A percentile compares a stretch with the other conserved stretches of the same genome.
phyloP scores from a whole-genome alignment of 2,888 invertebrate species.

The Cabera pusaria region DNA sequence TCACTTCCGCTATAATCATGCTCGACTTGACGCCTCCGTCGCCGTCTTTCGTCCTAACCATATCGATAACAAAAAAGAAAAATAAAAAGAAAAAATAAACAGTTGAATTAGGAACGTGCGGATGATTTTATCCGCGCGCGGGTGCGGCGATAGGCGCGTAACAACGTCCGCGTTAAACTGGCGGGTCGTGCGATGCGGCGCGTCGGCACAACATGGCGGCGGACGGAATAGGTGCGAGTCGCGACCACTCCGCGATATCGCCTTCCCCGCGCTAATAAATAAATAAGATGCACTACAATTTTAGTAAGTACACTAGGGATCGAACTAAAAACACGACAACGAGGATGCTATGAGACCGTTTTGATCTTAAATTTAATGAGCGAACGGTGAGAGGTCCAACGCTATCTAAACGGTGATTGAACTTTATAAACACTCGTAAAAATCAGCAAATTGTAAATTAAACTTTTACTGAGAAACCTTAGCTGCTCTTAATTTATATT shows the following conservation, averaged over 20 bases:
- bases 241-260: slow-evolving; percentile 56
- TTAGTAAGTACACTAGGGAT: slow-evolving; percentile 17
- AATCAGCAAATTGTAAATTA: no score
- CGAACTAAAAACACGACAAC: no score
- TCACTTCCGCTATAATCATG: slow-evolving; percentile 67
- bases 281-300: slow-evolving; percentile 58
- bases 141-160: slow-evolving; percentile 55
- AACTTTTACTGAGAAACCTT: no score
- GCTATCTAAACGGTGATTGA: no score
- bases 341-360: no score
- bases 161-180: slow-evolving; percentile 75
- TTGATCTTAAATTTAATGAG: no score
- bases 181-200: slow-evolving; percentile 56
- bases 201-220: slow-evolving; percentile 65
- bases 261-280: slow-evolving; percentile 69
- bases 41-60: slow-evolving; percentile 69
- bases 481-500: no score
- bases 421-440: no score
- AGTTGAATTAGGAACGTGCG: slow-evolving; percentile 41
- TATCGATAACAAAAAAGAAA: slow-evolving; percentile 34
- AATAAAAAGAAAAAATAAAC: slow-evolving; percentile 6
- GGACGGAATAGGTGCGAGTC: slow-evolving; percentile 65
- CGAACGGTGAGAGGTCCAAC: no score
- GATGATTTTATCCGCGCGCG: slow-evolving; percentile 46
- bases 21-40: slow-evolving; percentile 73